Evolutionary conservation across 2,888 invertebrate genomes (phyloP).

Genomic region (Diachrysia chrysitis): DNA sequence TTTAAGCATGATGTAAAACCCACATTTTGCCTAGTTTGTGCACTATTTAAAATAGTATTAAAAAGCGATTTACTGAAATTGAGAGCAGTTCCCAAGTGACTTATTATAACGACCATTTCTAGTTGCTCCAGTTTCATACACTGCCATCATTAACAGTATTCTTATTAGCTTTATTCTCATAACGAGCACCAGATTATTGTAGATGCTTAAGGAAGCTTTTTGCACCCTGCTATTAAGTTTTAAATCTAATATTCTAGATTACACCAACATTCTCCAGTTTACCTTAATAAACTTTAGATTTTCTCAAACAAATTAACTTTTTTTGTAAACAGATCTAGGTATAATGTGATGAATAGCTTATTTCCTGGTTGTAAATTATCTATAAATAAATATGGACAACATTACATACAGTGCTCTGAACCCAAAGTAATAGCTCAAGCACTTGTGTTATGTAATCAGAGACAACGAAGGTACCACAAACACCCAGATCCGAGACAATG

Average conservation of each 20-base stretch:
- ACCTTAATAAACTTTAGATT: neutral
- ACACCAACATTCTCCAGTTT: neutral
- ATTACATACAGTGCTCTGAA: too few relatives aligned
- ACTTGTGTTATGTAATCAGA: too few relatives aligned
- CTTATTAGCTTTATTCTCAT: neutral
- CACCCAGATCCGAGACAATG: too few relatives aligned
- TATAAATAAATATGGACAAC: too few relatives aligned
- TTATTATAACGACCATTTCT: neutral
- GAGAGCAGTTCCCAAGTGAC: neutral
- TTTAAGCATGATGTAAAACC: too few relatives aligned
- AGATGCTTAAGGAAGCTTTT: neutral
- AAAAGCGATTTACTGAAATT: neutral
- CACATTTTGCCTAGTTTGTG: neutral
- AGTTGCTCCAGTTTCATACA: neutral
- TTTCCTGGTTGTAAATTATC: too few relatives aligned
- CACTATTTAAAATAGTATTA: neutral
- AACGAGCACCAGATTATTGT: neutral
- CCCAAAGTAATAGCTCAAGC: too few relatives aligned
- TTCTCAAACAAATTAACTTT: neutral
- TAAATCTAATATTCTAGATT: constrained; percentile 1
- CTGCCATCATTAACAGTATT: neutral
- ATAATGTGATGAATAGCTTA: too few relatives aligned
- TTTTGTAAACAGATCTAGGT: too few relatives aligned
- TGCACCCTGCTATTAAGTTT: neutral
- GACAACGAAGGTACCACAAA: too few relatives aligned